A percentile compares a stretch with the other conserved stretches of the same genome.
phyloP scores from a whole-genome alignment of 2,797 vertebrate genomes.

The Alosa sapidissima region DNA sequence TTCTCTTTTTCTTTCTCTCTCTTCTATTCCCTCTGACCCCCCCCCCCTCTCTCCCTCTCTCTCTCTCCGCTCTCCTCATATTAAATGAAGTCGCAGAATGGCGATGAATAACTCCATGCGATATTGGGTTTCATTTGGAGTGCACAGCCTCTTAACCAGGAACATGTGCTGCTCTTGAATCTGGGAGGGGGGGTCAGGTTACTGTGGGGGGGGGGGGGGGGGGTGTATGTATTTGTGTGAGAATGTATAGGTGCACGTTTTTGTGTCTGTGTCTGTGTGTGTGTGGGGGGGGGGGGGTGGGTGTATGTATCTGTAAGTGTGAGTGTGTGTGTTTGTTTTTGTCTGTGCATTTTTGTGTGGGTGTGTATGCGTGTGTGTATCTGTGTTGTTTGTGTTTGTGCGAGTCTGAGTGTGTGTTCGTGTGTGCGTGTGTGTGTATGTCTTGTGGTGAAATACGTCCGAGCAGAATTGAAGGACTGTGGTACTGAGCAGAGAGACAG shows the following conservation, averaged over 20 bases:
- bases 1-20: constrained; percentile 34
- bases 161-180: constrained; percentile 73
- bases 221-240: not conserved
- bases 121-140: constrained; percentile 71
- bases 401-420: not conserved
- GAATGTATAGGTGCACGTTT: not conserved
- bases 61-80: constrained; percentile 54
- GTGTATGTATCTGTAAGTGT: not conserved
- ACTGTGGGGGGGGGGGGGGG: constrained; percentile 49
- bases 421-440: not conserved
- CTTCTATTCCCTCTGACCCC: constrained; percentile 40
- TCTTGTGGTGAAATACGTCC: constrained; percentile 50
- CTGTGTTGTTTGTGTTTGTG: not conserved
- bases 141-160: constrained; percentile 69
- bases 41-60: constrained; percentile 30
- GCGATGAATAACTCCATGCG: constrained; percentile 59
- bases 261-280: no score
- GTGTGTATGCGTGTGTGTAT: not conserved
- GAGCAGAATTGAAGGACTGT: constrained; percentile 26
- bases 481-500: not conserved
- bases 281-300: constrained; percentile 56
- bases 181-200: constrained; percentile 56
- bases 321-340: not conserved
- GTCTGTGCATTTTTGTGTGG: not conserved
- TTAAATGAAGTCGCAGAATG: constrained; percentile 69